phyloP scores from a whole-genome alignment of 2,797 vertebrate genomes.

The Myotis myotis region DNA sequence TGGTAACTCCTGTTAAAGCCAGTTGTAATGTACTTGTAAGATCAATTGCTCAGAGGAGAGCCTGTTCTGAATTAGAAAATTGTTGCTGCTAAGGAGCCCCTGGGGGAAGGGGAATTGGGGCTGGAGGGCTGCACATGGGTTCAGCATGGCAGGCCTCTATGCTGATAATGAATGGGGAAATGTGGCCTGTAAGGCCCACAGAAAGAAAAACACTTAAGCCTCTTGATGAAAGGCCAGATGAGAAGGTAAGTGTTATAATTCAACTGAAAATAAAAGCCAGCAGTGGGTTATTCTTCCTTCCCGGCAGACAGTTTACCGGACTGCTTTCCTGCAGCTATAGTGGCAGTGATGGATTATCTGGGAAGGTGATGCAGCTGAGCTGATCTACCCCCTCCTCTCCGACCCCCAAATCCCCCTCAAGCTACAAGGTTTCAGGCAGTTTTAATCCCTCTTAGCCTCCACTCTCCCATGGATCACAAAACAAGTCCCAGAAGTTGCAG shows the following conservation, averaged over 20 bases:
- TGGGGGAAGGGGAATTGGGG: conserved; percentile 43
- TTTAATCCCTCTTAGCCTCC: conserved; percentile 75
- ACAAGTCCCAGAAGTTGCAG: conserved; percentile 67
- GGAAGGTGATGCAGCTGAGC: conserved; percentile 72
- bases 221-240: conserved; percentile 84
- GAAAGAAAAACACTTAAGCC: conserved; percentile 84
- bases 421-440: conserved; percentile 64
- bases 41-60: conserved; percentile 71
- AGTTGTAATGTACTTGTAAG: conserved; percentile 75
- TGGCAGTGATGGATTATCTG: conserved; percentile 84
- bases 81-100: conserved; percentile 78
- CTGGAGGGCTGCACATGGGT: conserved; percentile 71
- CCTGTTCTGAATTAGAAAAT: conserved; percentile 86
- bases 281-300: conserved; percentile 75
- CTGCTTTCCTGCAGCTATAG: conserved; percentile 76
- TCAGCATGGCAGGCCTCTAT: conserved; percentile 72
- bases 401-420: conserved; percentile 37
- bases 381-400: not conserved
- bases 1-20: conserved; percentile 71
- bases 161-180: conserved; percentile 82
- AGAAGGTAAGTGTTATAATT: conserved; percentile 86
- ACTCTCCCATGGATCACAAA: conserved; percentile 56
- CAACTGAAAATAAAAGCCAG: conserved; percentile 82
- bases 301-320: conserved; percentile 77
- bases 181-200: conserved; percentile 58